Percentiles rank a stretch among this genome's conserved stretches.
Conservation (phyloP, 2,797 vertebrate genomes). For the Phalanger gymnotis region DNA sequence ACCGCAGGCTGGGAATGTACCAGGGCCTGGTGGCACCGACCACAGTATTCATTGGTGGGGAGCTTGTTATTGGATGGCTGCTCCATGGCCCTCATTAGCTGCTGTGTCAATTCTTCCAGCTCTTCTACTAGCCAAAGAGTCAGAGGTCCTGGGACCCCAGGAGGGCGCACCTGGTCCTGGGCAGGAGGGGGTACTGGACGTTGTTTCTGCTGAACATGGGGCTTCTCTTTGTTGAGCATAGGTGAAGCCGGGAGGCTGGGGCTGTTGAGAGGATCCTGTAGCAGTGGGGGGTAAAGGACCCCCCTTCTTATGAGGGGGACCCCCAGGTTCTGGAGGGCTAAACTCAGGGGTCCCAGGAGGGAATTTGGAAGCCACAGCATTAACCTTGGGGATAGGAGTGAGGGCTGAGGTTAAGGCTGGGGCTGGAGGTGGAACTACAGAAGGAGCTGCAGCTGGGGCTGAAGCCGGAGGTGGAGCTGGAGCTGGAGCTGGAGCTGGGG, state of each 20-base stretch:
- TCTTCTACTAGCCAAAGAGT: conserved; percentile 97
- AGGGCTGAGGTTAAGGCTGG: conserved; percentile 81
- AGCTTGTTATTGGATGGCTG: conserved; percentile 89
- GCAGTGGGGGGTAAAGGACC: conserved; percentile 80
- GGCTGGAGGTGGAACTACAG: conserved; percentile 59
- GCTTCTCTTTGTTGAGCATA: conserved; percentile 86
- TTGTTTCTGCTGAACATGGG: conserved; percentile 84
- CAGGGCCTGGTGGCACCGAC: conserved; percentile 92
- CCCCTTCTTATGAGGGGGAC: conserved; percentile 78
- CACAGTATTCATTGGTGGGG: conserved; percentile 91
- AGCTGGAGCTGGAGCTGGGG: conserved; percentile 60
- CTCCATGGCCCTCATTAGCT: conserved; percentile 97
- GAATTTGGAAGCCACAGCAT: conserved; percentile 83
- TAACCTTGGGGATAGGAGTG: conserved; percentile 82
- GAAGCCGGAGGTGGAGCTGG: conserved; percentile 55
- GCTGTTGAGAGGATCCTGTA: conserved; percentile 68
- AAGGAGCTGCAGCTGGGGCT: conserved; percentile 58
- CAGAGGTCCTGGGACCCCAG: conserved; percentile 87
- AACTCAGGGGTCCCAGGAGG: conserved; percentile 86
- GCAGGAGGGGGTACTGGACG: conserved; percentile 69
- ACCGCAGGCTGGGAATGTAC: conserved; percentile 95
- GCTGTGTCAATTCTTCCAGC: conserved; percentile 94
- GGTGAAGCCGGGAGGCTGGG: conserved; percentile 81
- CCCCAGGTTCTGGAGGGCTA: conserved; percentile 82
- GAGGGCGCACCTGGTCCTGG: conserved; percentile 70